Evolutionary conservation across 2,797 vertebrate genomes (phyloP), one percentile per base, ranked within the genome.

Genomic region (Chloroceryle inda): DNA sequence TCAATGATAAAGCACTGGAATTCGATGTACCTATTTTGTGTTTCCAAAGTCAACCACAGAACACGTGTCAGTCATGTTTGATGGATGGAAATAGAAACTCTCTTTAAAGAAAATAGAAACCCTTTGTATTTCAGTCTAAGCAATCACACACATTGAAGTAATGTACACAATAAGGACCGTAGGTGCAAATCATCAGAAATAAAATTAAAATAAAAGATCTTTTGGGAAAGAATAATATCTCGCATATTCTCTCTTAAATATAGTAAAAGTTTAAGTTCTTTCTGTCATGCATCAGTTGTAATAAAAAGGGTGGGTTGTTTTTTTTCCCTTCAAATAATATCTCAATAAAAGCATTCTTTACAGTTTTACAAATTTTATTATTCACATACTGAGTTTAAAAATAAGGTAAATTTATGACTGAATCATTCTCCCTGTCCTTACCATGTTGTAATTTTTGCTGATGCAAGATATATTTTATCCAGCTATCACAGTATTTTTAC

Each of bases 381-480:
- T 82, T 93, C 14, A 11, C 26, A 3, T 27, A 23, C 49, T 81
- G 53, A 86, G 52, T 91, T 92, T 88, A 88, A 93, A 95, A 68
- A 44, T 77, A 75, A 23, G 9, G 31, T 79, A 71, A 66, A 62
- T 44, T 87, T 91, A 90, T 80, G 80, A 81, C 33, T 27, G 77
- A 42, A 64, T 81, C 20, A 55, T 87, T 96, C 53, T 62, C 56
- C 96, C 71, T 82, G 24, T 59, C 95, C 72, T 94, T 91, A 93
- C 26, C 33, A 7, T 84, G 74, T 89, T 78, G 95, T 88, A 52
- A 29, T 75, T 97, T 96, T 95, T 97, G 97, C 97, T 98, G 97
- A 97, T 47, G 62, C 87, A 96, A 97, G 96, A 89, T 15, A 11
- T 72, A 44, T 75, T 96, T 95, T 97, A 94, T 88, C 61, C 63